A percentile compares a stretch with the other conserved stretches of the same genome.
Evolutionary conservation across 2,797 vertebrate species (phyloP).

Genomic region (Natrix natrix): DNA sequence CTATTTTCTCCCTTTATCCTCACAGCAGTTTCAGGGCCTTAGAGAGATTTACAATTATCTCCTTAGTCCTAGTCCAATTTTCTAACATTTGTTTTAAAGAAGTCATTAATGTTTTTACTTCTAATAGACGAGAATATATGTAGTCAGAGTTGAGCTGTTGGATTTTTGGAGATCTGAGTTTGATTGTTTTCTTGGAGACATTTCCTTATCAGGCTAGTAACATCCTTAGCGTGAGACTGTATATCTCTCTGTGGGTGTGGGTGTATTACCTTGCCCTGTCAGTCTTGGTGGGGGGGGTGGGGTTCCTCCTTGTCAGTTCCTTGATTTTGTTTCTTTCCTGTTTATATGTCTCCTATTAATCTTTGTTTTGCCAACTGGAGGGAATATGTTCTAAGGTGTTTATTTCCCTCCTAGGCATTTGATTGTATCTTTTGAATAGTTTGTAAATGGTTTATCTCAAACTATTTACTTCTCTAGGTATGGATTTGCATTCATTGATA

Average conservation of each 20-base stretch:
- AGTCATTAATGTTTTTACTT: neutral
- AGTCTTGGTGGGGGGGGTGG: neutral
- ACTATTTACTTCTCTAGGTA: neutral
- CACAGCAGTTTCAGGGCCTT: neutral
- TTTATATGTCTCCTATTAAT: neutral
- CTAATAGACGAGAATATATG: neutral
- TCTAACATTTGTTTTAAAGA: neutral
- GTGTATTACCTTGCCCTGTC: neutral
- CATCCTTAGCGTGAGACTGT: neutral
- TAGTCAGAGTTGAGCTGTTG: neutral
- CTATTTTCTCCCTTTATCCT: neutral
- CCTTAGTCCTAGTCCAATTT: neutral
- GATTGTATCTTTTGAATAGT: neutral
- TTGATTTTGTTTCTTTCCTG: neutral
- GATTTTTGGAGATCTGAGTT: neutral
- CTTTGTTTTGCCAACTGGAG: neutral
- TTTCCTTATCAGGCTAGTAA: neutral
- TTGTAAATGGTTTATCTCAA: neutral
- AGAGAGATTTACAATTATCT: neutral
- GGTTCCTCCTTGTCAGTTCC: neutral
- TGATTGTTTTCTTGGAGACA: neutral
- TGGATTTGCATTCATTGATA: neutral
- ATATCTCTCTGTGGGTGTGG: neutral
- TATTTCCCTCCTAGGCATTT: neutral
- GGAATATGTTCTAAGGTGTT: neutral